These are phyloP conservation scores for Corynorhinus townsendii DNA, from an alignment of 2,113 vertebrate genomes.

Conservation along the genomic window DNA sequence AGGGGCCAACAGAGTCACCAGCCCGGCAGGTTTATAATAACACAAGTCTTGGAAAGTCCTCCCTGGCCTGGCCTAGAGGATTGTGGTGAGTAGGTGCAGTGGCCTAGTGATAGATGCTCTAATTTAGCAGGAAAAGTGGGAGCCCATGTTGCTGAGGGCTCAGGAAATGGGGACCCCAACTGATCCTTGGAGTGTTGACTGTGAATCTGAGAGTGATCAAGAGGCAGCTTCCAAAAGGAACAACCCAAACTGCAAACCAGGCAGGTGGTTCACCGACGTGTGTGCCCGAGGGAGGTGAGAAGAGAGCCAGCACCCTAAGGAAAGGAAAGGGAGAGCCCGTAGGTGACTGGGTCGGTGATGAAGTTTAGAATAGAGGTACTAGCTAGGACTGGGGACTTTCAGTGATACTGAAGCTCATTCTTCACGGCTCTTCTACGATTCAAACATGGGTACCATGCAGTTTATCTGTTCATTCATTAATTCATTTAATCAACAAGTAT, in stretches of 20 bases:
- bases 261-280: not conserved
- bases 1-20: not conserved
- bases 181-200: not conserved
- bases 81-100: not conserved
- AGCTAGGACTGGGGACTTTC: not conserved
- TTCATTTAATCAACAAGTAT: not conserved
- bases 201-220: not conserved
- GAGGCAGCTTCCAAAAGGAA: not conserved
- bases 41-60: not conserved
- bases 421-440: not conserved
- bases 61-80: too few relatives aligned
- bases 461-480: not conserved
- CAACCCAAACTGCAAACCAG: not conserved
- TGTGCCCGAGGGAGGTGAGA: not conserved
- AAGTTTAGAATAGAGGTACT: not conserved
- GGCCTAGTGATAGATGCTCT: not conserved
- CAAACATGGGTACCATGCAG: not conserved
- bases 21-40: not conserved
- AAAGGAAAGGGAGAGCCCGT: not conserved
- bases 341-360: not conserved
- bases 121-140: not conserved
- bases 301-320: not conserved
- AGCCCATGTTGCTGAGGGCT: not conserved
- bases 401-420: not conserved
- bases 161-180: not conserved